Conservation (phyloP, 2,888 invertebrate genomes). For the Theodoxus fluviatilis region DNA sequence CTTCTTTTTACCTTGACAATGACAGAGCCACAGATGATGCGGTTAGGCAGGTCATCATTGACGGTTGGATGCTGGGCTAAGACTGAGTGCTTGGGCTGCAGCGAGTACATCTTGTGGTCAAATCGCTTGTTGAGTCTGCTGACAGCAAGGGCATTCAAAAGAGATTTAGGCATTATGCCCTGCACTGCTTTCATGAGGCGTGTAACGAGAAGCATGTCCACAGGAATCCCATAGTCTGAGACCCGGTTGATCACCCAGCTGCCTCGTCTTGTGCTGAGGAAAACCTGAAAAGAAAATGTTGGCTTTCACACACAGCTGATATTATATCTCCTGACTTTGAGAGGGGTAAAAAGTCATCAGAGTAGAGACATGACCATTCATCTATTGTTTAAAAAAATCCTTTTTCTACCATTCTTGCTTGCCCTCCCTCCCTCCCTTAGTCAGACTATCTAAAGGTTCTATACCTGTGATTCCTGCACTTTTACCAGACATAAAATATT, state of each 20-base stretch:
- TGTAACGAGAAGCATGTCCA: conserved; percentile 43
- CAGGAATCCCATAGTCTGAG: conserved; percentile 47
- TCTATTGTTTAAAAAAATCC: not conserved
- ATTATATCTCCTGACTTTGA: not conserved
- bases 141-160: conserved; percentile 23
- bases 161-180: conserved; percentile 26
- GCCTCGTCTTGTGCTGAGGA: conserved; percentile 66
- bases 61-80: conserved; percentile 61
- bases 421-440: not conserved
- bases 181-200: conserved; percentile 28
- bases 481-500: not conserved
- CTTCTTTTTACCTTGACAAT: too few species aligned
- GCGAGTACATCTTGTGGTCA: conserved; percentile 63
- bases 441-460: not conserved
- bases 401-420: not conserved
- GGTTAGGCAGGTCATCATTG: conserved; percentile 66
- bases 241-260: conserved; percentile 66
- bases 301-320: not conserved
- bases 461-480: too few species aligned
- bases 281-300: conserved; percentile 54
- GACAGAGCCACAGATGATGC: conserved; percentile 62
- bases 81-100: conserved; percentile 61
- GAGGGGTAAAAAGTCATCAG: too few species aligned
- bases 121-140: conserved; percentile 54
- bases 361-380: too few species aligned